Conservation (phyloP, 2,888 invertebrate species). For the Stegophylla sp. region DNA sequence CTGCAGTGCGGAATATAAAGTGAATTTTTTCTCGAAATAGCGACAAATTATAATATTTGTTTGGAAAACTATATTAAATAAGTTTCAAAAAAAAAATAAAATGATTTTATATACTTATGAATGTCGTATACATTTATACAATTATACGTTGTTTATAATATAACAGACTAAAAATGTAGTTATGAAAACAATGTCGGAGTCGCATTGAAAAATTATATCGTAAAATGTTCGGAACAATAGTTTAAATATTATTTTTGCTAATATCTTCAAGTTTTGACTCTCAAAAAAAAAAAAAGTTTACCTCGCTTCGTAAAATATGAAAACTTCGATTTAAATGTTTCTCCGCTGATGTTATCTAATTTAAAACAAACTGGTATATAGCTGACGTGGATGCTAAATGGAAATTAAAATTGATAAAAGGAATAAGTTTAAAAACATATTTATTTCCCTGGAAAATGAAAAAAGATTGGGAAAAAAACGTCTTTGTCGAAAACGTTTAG, state of each 20-base stretch:
- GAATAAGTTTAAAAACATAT: conserved; percentile 2
- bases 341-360: neutral
- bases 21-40: conserved; percentile 9
- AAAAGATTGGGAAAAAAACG: neutral
- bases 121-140: too few species aligned
- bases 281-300: conserved; percentile 1
- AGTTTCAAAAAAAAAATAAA: conserved; percentile 1
- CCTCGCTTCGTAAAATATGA: neutral
- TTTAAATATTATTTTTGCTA: neutral
- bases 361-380: conserved; percentile 5
- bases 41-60: conserved; percentile 41
- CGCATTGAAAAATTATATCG: conserved; percentile 1
- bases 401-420: neutral
- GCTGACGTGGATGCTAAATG: neutral
- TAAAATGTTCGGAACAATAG: conserved; percentile 3
- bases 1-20: neutral
- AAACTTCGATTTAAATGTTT: conserved; percentile 13
- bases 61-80: conserved; percentile 30
- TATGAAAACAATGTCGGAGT: neutral
- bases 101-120: neutral
- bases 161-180: neutral
- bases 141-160: neutral
- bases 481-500: neutral
- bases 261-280: conserved; percentile 12
- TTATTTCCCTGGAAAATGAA: neutral